Base-by-base conservation (phyloP, 1,140 invertebrate species). In the Drosophila bipectinata region DNA sequence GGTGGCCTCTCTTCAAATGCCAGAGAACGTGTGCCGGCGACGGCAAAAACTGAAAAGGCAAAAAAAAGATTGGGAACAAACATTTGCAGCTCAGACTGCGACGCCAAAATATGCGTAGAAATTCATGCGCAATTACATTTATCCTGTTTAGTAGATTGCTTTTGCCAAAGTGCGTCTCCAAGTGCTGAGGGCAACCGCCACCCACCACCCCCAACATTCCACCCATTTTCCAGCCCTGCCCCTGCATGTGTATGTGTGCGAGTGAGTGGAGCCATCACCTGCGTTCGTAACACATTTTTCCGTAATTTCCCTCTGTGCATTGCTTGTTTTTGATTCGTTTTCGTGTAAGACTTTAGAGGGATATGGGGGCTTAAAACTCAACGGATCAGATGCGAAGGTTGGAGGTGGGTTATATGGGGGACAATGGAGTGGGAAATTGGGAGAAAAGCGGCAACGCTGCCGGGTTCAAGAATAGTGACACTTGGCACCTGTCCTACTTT, bases 111-210 rank as follows among this genome's bases (percentile, higher is more conserved):
- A 90, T 91, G 90, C 90, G 90, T 91, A 91, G 85, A 91, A 91
- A 90, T 91, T 91, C 90, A 91, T 91, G 90, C 90, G 90, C 90
- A 91, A 91, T 91, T 91, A 91, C 90, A 89, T 91, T 91, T 91
- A 91, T 91, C 90, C 90, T 91, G 90, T 91, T 91, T 91, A 88
- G 78, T 79, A 90, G 80, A 91, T 91, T 91, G 89, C 83, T 91
- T 83, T 83, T 64, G 67, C 56, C 79, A 88, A 88, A 88, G 82
- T 88, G 83, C 78, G 82, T 87, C 82, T 88, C 75, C 77, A 88
- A 82, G 83, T 79, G 82, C 69, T 75, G 73, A 53, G 59, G 63
- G 63, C 72, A 77, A 74, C 72, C 81, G 60, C 68, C 76, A 30
- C 41, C 62, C 45, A 45, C 45, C 44, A 49, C 41, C 12, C 32